These are phyloP conservation scores for Furcula furcula DNA, from an alignment of 2,888 invertebrate genomes.

Conservation along the genomic window DNA sequence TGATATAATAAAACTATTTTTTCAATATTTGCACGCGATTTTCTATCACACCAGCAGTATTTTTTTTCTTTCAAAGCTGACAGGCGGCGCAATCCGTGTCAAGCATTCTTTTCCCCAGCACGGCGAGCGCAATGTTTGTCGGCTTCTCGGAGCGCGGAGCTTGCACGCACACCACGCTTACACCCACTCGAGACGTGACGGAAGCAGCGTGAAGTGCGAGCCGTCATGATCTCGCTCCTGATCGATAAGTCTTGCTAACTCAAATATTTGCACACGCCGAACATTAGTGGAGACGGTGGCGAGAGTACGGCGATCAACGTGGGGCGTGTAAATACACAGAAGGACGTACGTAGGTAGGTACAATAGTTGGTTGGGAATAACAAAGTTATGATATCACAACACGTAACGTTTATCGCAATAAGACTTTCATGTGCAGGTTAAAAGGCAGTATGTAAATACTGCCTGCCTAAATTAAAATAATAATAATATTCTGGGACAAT, in stretches of 20 bases:
- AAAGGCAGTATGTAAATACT: no score
- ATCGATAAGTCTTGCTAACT: slow-evolving; percentile 72
- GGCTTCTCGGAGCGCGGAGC: slow-evolving; percentile 27
- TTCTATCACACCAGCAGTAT: not conserved
- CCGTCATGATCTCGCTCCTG: slow-evolving; percentile 62
- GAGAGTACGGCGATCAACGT: slow-evolving; percentile 42
- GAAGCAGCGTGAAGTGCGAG: slow-evolving; percentile 54
- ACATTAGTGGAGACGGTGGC: slow-evolving; percentile 60
- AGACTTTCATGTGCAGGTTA: no score
- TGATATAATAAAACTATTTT: no score
- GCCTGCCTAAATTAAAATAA: no score
- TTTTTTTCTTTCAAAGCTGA: not conserved
- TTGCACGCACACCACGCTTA: slow-evolving; percentile 52
- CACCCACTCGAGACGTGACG: slow-evolving; percentile 74
- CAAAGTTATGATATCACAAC: no score
- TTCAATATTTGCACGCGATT: no score
- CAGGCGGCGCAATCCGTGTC: slow-evolving; percentile 7
- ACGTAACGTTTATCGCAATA: no score
- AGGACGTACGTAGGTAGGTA: no score
- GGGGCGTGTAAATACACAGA: no score
- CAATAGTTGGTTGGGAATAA: no score
- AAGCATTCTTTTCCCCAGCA: slow-evolving; percentile 17
- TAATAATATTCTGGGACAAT: no score
- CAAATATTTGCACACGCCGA: slow-evolving; percentile 75
- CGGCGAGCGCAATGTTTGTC: slow-evolving; percentile 4